Percentiles rank a stretch among this genome's conserved stretches.
Evolutionary conservation across 2,888 invertebrate genomes (phyloP).

Genomic region (Salpingus planirostris): DNA sequence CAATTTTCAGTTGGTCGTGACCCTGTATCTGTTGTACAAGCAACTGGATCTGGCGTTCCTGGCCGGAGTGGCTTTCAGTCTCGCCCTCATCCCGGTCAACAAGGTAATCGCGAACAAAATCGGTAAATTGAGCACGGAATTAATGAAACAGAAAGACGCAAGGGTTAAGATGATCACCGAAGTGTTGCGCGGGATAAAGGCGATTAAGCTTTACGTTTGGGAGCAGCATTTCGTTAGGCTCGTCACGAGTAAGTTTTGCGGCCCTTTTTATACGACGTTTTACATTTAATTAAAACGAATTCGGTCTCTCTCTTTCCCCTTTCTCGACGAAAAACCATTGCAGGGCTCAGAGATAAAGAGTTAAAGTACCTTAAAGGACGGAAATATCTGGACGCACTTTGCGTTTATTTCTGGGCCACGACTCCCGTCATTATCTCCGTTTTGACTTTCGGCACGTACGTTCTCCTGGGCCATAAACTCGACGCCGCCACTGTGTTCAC

Average conservation of each 20-base stretch:
- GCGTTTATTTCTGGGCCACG: slow-evolving; percentile 98
- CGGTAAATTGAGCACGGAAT: slow-evolving; percentile 68
- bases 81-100: slow-evolving; percentile 88
- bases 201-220: slow-evolving; percentile 90
- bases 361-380: slow-evolving; percentile 69
- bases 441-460: slow-evolving; percentile 72
- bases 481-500: slow-evolving; percentile 91
- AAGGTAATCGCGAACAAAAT: slow-evolving; percentile 83
- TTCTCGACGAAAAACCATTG: too few relatives aligned
- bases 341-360: slow-evolving; percentile 61
- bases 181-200: slow-evolving; percentile 76
- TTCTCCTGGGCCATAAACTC: slow-evolving; percentile 65
- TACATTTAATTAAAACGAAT: too few relatives aligned
- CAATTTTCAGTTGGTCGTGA: slow-evolving; percentile 68
- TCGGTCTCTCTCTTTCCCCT: too few relatives aligned
- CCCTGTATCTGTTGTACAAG: slow-evolving; percentile 71
- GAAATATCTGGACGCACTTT: slow-evolving; percentile 94
- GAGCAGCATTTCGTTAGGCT: slow-evolving; percentile 73
- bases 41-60: slow-evolving; percentile 89
- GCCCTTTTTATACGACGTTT: too few relatives aligned
- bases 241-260: slow-evolving; percentile 59
- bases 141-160: slow-evolving; percentile 88
- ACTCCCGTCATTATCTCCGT: slow-evolving; percentile 88
- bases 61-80: slow-evolving; percentile 78
- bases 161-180: slow-evolving; percentile 84